Conservation (phyloP, 2,888 invertebrate genomes). For the Coleophora flavipennella region DNA sequence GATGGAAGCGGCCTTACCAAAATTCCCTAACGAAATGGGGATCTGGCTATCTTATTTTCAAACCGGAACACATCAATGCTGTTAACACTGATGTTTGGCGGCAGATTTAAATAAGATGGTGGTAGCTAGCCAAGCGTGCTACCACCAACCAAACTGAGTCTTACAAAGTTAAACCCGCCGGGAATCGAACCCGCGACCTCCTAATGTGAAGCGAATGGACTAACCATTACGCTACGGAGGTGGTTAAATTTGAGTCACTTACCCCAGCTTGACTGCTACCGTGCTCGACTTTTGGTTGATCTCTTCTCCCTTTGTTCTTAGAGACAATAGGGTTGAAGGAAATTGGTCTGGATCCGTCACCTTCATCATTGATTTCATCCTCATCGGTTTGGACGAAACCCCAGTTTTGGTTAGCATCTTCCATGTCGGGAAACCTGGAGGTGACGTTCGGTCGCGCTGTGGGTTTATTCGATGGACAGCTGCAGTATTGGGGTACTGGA, state of each 20-base stretch:
- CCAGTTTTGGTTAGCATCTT: constrained; percentile 48
- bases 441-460: constrained; percentile 19
- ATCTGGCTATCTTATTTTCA: too few species aligned
- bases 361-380: constrained; percentile 19
- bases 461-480: constrained; percentile 19
- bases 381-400: constrained; percentile 27
- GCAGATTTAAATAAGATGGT: too few species aligned
- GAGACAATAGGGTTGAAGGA: constrained; percentile 36
- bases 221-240: too few species aligned
- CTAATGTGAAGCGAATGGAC: too few species aligned
- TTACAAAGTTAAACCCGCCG: too few species aligned
- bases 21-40: too few species aligned
- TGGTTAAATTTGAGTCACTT: constrained; percentile 7
- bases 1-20: too few species aligned
- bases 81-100: too few species aligned
- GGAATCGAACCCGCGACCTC: too few species aligned
- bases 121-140: too few species aligned
- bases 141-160: too few species aligned
- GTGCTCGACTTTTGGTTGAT: constrained; percentile 32
- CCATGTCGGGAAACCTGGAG: constrained; percentile 24
- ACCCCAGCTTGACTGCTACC: constrained; percentile 29
- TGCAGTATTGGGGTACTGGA: constrained; percentile 24
- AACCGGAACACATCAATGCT: too few species aligned
- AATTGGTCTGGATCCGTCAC: constrained; percentile 43
- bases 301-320: constrained; percentile 19